Evolutionary conservation across 2,888 invertebrate genomes (phyloP).

Genomic region (Apoda limacodes): DNA sequence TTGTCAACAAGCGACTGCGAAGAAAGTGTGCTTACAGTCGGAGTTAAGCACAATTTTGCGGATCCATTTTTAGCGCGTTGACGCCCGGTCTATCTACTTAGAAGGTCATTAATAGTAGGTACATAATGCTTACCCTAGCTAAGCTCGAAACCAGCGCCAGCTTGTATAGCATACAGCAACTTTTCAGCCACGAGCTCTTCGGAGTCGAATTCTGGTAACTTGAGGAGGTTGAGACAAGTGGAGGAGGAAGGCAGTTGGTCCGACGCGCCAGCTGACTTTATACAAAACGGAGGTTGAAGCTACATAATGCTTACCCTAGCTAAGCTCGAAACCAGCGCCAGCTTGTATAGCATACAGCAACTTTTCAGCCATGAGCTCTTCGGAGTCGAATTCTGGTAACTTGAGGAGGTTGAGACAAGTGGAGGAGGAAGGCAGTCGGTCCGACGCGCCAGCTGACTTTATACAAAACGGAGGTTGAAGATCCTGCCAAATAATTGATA

Average conservation of each 20-base stretch:
- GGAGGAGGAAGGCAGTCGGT: slow-evolving; percentile 95
- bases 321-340: slow-evolving; percentile 96
- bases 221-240: slow-evolving; percentile 98
- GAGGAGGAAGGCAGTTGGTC: slow-evolving; percentile 96
- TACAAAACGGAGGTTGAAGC: slow-evolving; percentile 89
- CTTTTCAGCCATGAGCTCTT: slow-evolving; percentile 82
- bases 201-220: slow-evolving; percentile 90
- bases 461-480: slow-evolving; percentile 96
- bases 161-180: slow-evolving; percentile 92
- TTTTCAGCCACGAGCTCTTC: slow-evolving; percentile 83
- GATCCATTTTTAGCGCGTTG: too few relatives aligned
- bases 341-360: slow-evolving; percentile 94
- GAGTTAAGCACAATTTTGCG: too few relatives aligned
- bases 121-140: slow-evolving; percentile 73
- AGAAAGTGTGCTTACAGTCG: too few relatives aligned
- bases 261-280: slow-evolving; percentile 91
- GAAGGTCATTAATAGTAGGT: too few relatives aligned
- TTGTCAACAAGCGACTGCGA: too few relatives aligned
- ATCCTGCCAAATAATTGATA: slow-evolving; percentile 71
- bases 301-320: slow-evolving; percentile 57
- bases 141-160: slow-evolving; percentile 96
- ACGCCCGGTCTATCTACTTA: too few relatives aligned
- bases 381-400: slow-evolving; percentile 89
- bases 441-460: slow-evolving; percentile 90
- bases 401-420: slow-evolving; percentile 99